Conservation (phyloP, 2,888 invertebrate species). For the Poecilus cupreus region DNA sequence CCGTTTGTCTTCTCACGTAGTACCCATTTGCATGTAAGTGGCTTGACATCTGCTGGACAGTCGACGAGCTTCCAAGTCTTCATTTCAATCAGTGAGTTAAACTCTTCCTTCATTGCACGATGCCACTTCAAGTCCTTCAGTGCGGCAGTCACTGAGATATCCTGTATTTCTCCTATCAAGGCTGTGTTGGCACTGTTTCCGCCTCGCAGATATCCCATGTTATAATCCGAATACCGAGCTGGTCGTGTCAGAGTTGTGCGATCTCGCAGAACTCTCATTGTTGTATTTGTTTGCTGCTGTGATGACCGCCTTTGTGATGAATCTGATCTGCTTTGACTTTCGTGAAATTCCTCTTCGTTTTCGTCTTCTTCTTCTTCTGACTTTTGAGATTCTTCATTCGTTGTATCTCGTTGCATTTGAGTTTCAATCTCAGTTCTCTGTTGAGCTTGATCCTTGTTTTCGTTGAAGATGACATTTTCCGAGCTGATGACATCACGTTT, state of each 20-base stretch:
- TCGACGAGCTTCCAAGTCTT: conserved; percentile 37
- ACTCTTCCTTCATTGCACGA: conserved; percentile 35
- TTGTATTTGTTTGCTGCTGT: conserved; percentile 39
- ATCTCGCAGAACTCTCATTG: conserved; percentile 1
- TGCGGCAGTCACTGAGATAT: neutral
- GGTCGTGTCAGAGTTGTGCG: conserved; percentile 24
- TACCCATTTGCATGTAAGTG: conserved; percentile 62
- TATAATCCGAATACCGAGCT: conserved; percentile 2
- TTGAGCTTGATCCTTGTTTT: conserved; percentile 18
- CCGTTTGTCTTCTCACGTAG: conserved; percentile 30
- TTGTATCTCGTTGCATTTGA: neutral
- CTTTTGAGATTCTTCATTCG: conserved; percentile 1
- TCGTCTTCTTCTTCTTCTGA: conserved; percentile 31
- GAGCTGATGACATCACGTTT: conserved; percentile 11
- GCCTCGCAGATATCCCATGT: conserved; percentile 12
- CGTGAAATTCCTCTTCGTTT: conserved; percentile 4
- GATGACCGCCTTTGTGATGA: neutral
- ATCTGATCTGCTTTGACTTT: conserved; percentile 3
- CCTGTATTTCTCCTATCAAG: conserved; percentile 14
- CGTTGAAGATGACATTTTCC: conserved; percentile 39
- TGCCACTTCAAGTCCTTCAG: conserved; percentile 13
- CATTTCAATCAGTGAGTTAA: conserved; percentile 55
- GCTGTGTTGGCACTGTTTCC: conserved; percentile 5
- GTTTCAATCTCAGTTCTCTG: conserved; percentile 30
- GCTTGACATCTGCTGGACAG: conserved; percentile 56